Conservation (phyloP, 2,113 vertebrate species). For the zebrafish (Danio rerio) region DNA sequence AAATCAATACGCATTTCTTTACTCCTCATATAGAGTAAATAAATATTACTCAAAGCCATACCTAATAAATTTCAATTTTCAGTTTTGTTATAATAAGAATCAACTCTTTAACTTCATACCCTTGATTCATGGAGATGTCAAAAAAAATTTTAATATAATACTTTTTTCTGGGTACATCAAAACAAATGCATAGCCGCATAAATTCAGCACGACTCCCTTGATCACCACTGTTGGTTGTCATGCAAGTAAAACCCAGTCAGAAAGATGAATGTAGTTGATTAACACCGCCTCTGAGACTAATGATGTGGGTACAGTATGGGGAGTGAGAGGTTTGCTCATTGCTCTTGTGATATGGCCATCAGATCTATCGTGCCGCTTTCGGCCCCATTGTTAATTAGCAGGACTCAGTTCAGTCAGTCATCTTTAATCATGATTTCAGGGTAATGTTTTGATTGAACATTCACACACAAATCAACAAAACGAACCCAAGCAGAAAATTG, state of each 20-base stretch:
- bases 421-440: constrained; percentile 93
- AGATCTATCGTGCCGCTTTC: constrained; percentile 68
- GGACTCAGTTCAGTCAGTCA: constrained; percentile 75
- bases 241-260: constrained; percentile 62
- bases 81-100: no score
- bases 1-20: no score
- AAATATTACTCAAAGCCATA: no score
- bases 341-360: constrained; percentile 68
- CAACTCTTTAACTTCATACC: no score
- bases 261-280: constrained; percentile 72
- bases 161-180: no score
- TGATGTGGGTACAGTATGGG: constrained; percentile 73
- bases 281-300: constrained; percentile 69
- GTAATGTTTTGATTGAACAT: constrained; percentile 84
- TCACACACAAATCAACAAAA: constrained; percentile 98
- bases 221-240: constrained; percentile 59
- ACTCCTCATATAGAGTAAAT: no score
- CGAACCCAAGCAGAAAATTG: constrained; percentile 99
- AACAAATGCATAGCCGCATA: background rate
- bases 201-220: background rate
- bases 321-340: constrained; percentile 65
- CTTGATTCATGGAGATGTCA: no score
- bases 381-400: constrained; percentile 70
- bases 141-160: no score
- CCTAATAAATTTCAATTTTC: no score